Evolutionary conservation across 2,113 vertebrate genomes (phyloP), one percentile per base, ranked within the genome.

Genomic region (Psittacula cyanocephala): DNA sequence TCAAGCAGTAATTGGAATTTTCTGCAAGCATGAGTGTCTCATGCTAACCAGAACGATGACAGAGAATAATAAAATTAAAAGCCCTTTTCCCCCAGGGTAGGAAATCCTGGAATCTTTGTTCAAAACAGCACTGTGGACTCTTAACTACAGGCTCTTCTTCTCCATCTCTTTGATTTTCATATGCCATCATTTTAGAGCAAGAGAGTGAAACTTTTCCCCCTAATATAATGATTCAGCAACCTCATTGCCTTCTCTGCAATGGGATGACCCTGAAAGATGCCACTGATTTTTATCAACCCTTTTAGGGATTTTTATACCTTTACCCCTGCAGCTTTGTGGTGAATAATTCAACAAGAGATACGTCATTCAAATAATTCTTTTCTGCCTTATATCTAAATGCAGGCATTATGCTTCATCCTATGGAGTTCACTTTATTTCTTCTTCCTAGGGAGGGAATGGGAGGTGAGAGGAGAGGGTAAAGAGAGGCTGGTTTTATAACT

Each of bases 1-100:
- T 84, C 91, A 89, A 37, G 49, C 59, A 28, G 28, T 71, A 89
- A 94, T 81, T 92, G 85, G 76, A 89, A 94, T 96, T 95, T 96
- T 89, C 93, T 89, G 65, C 49, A 76, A 91, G 67, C 46, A 16
- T 10, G 33, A 87, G 13, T 83, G 71, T 74, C 67, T 95, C 74
- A 31, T 72, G 60, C 93, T 94, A 91, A 95, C 87, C 20, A 86
- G 77, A 53, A 47, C 83, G 72, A 89, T 94, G 82, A 62, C 49
- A 72, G 91, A 91, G 76, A 96, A 86, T 81, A 83, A 41, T 65
- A 76, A 74, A 88, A 85, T 87, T 68, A 75, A 95, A 96, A 81
- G 69, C 35, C 53, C 43, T 75, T 95, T 84, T 78, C 46, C 60
- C 35, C 80, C 68, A 57, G 95, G 86, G 88, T 55, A 91, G 89